Evolutionary conservation across 2,888 invertebrate genomes (phyloP), one percentile per base, ranked within the genome.

Genomic region (Cerastis rubricosa): DNA sequence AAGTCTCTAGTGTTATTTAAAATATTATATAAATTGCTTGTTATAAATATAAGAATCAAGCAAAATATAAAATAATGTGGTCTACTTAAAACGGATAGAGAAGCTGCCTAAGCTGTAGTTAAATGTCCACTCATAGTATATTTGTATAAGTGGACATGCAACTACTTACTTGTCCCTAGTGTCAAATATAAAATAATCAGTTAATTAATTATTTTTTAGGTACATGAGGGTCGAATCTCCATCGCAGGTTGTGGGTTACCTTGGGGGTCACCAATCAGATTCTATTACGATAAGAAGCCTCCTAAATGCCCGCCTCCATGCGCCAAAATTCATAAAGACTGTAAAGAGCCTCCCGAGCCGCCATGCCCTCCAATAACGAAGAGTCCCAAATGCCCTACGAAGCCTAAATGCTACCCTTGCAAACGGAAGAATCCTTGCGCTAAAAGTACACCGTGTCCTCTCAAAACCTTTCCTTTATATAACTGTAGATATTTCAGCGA

Each of bases 171-270:
- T 35, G 35, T 35, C 35, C 35, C 54, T 57, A 57, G 25, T 57
- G 25, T 57, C 25, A 57, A 57, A 17, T 29, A 29, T 59, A 59
- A 59, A 29, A 59, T 59, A 17, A 59, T 8, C 2, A 59, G 6
- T 8, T 29, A 14, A 3, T 7, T 59, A 59, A 59, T 59, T 8
- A 3, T 8, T 80, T 84, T 72, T 61, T 67, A 83, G 83, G 29
- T 73, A n/a, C 45, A 17, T 40, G 68, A 14, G 43, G 14, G 22
- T 29, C 22, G 29, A 25, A 25, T 59, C 59, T 40, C 35, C 51
- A 17, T 17, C n/a, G 45, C 63, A 25, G 19, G 1, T 40, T 14
- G 11, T 22, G 25, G 19, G 14, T 40, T 65, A 14, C 54, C 54
- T 19, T 54, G 47, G 54, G 6, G 29, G 22, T 45, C 49, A 11